Evolutionary conservation across 2,113 vertebrate species (phyloP).

Genomic region (Daboia siamensis): DNA sequence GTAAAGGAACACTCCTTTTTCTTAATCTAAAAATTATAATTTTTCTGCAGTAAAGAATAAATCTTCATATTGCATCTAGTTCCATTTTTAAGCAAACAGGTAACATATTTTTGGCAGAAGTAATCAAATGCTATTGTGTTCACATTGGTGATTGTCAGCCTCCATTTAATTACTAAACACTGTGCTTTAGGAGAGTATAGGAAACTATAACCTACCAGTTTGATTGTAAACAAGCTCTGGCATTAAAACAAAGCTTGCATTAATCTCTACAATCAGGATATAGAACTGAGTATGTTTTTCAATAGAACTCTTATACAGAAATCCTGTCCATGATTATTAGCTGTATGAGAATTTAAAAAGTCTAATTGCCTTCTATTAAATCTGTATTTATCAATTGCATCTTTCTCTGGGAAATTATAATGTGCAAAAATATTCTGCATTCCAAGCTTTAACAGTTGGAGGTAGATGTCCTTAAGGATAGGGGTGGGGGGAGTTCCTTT

Average conservation of each 20-base stretch:
- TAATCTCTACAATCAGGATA: constrained; percentile 66
- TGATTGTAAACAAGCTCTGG: constrained; percentile 67
- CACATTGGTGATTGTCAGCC: constrained; percentile 61
- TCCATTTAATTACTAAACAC: constrained; percentile 55
- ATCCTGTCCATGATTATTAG: constrained; percentile 74
- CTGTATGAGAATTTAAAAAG: constrained; percentile 69
- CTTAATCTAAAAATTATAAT: constrained; percentile 40
- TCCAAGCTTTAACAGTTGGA: constrained; percentile 81
- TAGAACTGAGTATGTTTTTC: constrained; percentile 69
- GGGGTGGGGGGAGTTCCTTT: constrained; percentile 74
- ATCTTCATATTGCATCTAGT: constrained; percentile 44
- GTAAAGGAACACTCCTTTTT: constrained; percentile 55
- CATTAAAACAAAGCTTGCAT: constrained; percentile 66
- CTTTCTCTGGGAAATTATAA: constrained; percentile 77
- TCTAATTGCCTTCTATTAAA: constrained; percentile 76
- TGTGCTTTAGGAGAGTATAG: constrained; percentile 47
- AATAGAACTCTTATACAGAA: constrained; percentile 69
- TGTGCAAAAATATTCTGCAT: constrained; percentile 74
- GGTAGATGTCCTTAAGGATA: constrained; percentile 83
- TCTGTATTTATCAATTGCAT: constrained; percentile 79
- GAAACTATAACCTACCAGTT: constrained; percentile 67
- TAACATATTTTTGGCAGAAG: constrained; percentile 55
- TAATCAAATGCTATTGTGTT: constrained; percentile 34
- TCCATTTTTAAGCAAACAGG: constrained; percentile 58
- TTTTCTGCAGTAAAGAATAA: constrained; percentile 59